These are phyloP conservation scores for Dendrolimus pini DNA, from an alignment of 2,888 invertebrate species.

Conservation along the genomic window DNA sequence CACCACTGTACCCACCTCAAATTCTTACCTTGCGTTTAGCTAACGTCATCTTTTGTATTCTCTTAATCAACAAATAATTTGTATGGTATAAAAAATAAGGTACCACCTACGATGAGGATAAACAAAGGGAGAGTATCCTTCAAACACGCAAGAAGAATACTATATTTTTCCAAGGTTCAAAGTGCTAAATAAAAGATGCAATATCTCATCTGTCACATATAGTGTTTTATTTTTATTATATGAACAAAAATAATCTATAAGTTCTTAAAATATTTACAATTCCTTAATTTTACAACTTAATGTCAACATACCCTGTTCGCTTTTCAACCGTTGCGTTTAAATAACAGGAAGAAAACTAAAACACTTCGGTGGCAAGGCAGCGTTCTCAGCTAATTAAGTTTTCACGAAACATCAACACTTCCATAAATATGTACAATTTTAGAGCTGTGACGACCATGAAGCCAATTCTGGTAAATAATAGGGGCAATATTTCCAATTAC, in stretches of 20 bases:
- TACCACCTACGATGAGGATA: no score
- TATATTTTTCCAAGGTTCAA: no score
- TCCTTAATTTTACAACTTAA: conserved; percentile 60
- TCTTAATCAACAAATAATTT: no score
- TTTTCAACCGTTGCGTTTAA: conserved; percentile 70
- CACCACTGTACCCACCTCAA: no score
- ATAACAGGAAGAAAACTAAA: conserved; percentile 30
- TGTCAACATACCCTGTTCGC: conserved; percentile 71
- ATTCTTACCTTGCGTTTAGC: no score
- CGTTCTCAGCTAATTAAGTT: conserved; percentile 16
- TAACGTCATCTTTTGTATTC: no score
- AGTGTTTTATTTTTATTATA: conserved; percentile 64
- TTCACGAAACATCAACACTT: conserved; percentile 13
- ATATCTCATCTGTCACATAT: conserved; percentile 41
- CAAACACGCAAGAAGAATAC: no score
- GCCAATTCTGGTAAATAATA: no score
- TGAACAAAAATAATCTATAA: conserved; percentile 73
- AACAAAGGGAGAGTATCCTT: no score
- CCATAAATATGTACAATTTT: conserved; percentile 14
- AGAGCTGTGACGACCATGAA: conserved; percentile 13
- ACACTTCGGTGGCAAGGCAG: conserved; percentile 45
- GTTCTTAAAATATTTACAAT: conserved; percentile 71
- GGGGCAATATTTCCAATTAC: no score
- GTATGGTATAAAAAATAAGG: no score
- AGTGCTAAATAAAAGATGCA: conserved; percentile 29